phyloP scores from a whole-genome alignment of 2,113 vertebrate genomes.

The Holacanthus passer region DNA sequence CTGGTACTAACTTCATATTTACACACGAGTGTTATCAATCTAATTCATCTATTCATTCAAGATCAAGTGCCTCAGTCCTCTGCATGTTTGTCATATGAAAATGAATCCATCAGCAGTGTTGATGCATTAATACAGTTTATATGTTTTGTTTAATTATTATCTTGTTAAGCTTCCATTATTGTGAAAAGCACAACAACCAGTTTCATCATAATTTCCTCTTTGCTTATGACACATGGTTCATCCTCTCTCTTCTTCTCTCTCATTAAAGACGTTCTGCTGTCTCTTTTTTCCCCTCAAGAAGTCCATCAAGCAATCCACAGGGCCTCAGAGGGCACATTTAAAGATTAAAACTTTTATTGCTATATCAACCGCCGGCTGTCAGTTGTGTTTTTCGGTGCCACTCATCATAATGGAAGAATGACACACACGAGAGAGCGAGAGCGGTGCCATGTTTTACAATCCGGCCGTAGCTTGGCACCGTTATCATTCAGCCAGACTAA shows the following conservation, averaged over 20 bases:
- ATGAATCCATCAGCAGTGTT: too few species aligned
- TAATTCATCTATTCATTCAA: too few species aligned
- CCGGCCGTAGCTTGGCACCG: slow-evolving; percentile 24
- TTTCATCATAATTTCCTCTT: neutral
- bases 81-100: too few species aligned
- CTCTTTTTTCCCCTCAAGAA: neutral
- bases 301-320: slow-evolving; percentile 3
- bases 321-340: neutral
- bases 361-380: slow-evolving; percentile 26
- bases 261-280: neutral
- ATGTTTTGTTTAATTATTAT: too few species aligned
- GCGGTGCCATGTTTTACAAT: slow-evolving; percentile 23
- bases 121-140: too few species aligned
- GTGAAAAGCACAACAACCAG: neutral
- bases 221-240: neutral
- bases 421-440: slow-evolving; percentile 1
- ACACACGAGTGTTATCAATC: too few species aligned
- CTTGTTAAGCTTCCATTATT: too few species aligned
- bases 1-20: too few species aligned
- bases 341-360: slow-evolving; percentile 12
- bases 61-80: too few species aligned
- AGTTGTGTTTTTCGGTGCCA: slow-evolving; percentile 22
- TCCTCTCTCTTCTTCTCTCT: neutral
- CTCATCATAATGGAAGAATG: slow-evolving; percentile 24
- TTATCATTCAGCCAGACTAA: slow-evolving; percentile 37